These are phyloP conservation scores for Drosophila borborema DNA, from an alignment of 2,888 invertebrate species.

Conservation along the genomic window DNA sequence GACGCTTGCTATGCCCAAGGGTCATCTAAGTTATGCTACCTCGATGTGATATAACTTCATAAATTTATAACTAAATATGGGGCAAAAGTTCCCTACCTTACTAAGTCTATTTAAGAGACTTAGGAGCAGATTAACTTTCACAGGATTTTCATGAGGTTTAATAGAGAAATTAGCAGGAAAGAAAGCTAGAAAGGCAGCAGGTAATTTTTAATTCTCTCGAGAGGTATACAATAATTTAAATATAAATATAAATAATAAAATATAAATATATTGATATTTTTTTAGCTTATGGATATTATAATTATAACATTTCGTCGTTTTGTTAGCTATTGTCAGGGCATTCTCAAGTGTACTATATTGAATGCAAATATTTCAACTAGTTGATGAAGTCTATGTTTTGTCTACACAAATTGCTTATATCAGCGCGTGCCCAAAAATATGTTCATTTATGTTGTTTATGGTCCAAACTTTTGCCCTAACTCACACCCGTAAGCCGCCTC, in stretches of 20 bases:
- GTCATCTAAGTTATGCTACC: not conserved
- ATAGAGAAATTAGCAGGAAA: not conserved
- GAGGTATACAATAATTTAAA: no score
- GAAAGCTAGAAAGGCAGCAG: not conserved
- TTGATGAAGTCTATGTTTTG: conserved; percentile 16
- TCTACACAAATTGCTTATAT: conserved; percentile 29
- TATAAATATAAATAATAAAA: no score
- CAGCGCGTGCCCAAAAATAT: conserved; percentile 10
- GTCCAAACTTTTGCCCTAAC: conserved; percentile 10
- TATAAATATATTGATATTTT: no score
- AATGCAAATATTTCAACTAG: not conserved
- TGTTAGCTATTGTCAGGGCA: not conserved
- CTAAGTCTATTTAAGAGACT: no score
- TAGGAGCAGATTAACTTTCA: no score
- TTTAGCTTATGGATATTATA: no score
- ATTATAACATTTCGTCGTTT: not conserved
- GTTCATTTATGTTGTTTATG: conserved; percentile 30
- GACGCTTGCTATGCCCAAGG: conserved; percentile 4
- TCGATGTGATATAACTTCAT: not conserved
- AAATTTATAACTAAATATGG: not conserved
- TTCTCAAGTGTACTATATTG: not conserved
- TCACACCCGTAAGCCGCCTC: conserved; percentile 39
- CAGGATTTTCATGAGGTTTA: not conserved
- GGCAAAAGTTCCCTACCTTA: not conserved
- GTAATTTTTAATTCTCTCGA: no score